phyloP scores from a whole-genome alignment of 2,113 vertebrate genomes.

The Girardinichthys multiradiatus region DNA sequence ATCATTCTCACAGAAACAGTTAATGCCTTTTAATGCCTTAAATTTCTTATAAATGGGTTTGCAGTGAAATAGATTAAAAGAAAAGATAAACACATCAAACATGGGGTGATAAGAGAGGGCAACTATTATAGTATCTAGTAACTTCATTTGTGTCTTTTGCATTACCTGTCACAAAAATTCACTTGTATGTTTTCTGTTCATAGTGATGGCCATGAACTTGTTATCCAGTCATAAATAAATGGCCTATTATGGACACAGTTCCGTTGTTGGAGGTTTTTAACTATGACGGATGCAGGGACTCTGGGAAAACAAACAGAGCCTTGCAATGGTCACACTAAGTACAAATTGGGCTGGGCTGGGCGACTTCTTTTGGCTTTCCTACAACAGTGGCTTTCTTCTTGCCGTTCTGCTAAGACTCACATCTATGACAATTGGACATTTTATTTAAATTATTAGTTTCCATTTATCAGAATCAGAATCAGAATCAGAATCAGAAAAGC shows the following conservation, averaged over 20 bases:
- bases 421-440: no score
- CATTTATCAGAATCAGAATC: no score
- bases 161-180: neutral
- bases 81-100: constrained; percentile 43
- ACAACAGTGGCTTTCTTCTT: neutral
- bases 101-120: constrained; percentile 14
- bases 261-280: neutral
- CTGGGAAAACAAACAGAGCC: neutral
- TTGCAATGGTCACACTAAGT: neutral
- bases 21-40: constrained; percentile 57
- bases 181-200: neutral
- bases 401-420: neutral
- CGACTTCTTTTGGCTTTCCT: neutral
- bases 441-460: no score
- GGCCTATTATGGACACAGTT: neutral
- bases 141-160: neutral
- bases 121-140: constrained; percentile 6
- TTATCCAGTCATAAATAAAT: neutral
- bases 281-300: neutral
- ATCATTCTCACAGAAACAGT: constrained; percentile 39
- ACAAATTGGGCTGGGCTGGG: neutral
- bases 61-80: constrained; percentile 46
- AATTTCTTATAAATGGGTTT: constrained; percentile 38
- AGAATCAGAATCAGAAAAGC: no score
- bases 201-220: neutral